These are phyloP conservation scores for Crossocerus cetratus DNA, from an alignment of 2,888 invertebrate genomes.

Conservation along the genomic window DNA sequence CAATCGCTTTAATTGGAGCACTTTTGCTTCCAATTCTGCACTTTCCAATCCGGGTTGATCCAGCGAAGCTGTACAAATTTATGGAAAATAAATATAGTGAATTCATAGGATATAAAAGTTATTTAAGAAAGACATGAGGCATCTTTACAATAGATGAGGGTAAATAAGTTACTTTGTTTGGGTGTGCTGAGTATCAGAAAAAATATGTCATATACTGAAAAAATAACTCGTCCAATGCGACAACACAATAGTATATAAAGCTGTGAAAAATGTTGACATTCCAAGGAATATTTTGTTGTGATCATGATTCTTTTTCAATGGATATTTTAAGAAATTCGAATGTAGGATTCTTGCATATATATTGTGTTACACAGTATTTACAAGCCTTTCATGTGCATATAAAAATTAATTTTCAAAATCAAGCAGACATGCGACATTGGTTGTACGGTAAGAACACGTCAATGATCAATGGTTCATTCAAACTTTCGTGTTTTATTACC, in stretches of 20 bases:
- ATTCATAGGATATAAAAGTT: neutral
- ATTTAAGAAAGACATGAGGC: constrained; percentile 61
- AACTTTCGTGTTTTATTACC: constrained; percentile 73
- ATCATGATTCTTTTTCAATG: constrained; percentile 27
- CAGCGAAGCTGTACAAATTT: constrained; percentile 66
- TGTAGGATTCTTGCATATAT: constrained; percentile 53
- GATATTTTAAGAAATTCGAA: constrained; percentile 45
- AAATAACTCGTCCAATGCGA: constrained; percentile 51
- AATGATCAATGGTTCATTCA: constrained; percentile 67
- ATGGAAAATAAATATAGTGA: constrained; percentile 23
- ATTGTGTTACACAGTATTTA: constrained; percentile 60
- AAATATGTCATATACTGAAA: constrained; percentile 21
- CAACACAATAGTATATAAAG: constrained; percentile 61
- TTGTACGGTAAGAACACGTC: constrained; percentile 67
- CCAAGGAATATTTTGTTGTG: constrained; percentile 53
- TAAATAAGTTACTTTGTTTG: constrained; percentile 48
- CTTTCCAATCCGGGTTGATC: constrained; percentile 73
- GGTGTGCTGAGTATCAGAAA: constrained; percentile 52
- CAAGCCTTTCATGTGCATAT: constrained; percentile 64
- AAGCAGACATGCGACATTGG: constrained; percentile 74
- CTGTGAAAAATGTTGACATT: constrained; percentile 63
- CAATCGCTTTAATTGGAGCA: constrained; percentile 81
- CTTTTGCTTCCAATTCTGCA: constrained; percentile 79
- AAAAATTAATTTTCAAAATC: constrained; percentile 57
- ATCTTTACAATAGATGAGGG: constrained; percentile 58